phyloP scores from a whole-genome alignment of 2,888 invertebrate species.

The Stenodema calcarata region DNA sequence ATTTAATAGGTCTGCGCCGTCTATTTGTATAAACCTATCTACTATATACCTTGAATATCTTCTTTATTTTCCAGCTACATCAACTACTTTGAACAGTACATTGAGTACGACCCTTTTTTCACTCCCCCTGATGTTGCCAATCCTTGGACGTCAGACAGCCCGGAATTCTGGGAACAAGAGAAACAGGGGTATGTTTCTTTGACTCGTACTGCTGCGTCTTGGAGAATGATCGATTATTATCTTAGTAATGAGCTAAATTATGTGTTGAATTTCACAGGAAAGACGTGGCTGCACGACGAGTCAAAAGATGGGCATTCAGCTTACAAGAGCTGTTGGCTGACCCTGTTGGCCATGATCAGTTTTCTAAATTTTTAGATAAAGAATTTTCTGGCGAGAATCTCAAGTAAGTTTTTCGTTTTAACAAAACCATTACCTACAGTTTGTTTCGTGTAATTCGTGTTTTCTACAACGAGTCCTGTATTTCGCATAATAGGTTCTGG shows the following conservation, averaged over 20 bases:
- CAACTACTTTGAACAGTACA: constrained; percentile 92
- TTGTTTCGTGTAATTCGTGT: too few species aligned
- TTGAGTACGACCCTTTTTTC: constrained; percentile 94
- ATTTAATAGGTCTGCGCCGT: too few species aligned
- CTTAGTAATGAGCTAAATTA: background rate
- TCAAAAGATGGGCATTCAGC: constrained; percentile 97
- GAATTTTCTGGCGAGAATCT: constrained; percentile 99
- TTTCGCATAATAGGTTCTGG: too few species aligned
- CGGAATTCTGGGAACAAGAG: constrained; percentile 97
- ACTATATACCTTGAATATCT: too few species aligned
- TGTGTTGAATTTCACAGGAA: constrained; percentile 70
- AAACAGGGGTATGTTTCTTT: constrained; percentile 80
- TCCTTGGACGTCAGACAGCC: constrained; percentile 95
- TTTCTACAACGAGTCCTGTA: too few species aligned
- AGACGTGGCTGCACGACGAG: constrained; percentile 90
- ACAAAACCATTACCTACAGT: too few species aligned
- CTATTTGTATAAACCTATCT: too few species aligned
- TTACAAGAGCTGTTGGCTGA: constrained; percentile 93
- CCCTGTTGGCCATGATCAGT: constrained; percentile 94
- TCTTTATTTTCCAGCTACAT: constrained; percentile 70
- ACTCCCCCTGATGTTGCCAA: constrained; percentile 92
- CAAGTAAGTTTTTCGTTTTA: constrained; percentile 77
- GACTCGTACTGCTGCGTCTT: too few species aligned
- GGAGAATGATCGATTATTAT: constrained; percentile 8
- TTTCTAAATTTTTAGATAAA: constrained; percentile 93